Base-by-base conservation (phyloP, 2,113 vertebrate species). In the Synodontis membranacea region DNA sequence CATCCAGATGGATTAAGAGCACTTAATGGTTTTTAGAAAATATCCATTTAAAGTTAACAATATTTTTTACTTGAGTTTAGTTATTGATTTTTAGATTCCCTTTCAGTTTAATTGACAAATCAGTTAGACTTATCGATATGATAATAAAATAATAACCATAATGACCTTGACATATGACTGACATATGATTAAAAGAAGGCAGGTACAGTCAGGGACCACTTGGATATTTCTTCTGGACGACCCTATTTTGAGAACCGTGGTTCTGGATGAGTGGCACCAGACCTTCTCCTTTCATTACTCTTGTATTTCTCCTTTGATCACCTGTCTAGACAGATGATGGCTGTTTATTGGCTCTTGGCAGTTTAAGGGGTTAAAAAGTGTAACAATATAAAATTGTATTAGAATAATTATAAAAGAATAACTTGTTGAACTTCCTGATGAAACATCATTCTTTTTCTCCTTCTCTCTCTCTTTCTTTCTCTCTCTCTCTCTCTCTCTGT, bases 381-480 rank as follows among this genome's bases (percentile, higher is more conserved):
- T 70, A 39, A 39, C 17, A 21, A 21, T 21, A 25, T 23, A 21
- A 70, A n/a, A n/a, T n/a, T n/a, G n/a, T n/a, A n/a, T n/a, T n/a
- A n/a, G n/a, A n/a, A n/a, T n/a, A n/a, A n/a, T n/a, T n/a, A n/a
- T n/a, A n/a, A n/a, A n/a, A n/a, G n/a, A n/a, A n/a, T n/a, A n/a
- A 19, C n/a, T 37, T 79, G 66, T 34, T 54, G 34, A 70, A 70
- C 21, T 39, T 21, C 19, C 2, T 39, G 17, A 72, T 42, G 23
- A 42, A 72, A 11, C 7, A 25, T 68, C 37, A 19, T 62, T 62
- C n/a, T 31, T 64, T 48, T 58, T 68, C n/a, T 44, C 14, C 66
- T 6, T 46, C 78, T 85, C 25, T 89, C 68, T 88, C 23, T 58
- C 5, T 80, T 15, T 37, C 70, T 70, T 23, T 48, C 17, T 80